Base-by-base conservation (phyloP, 2,888 invertebrate genomes). In the Melolontha melolontha region DNA sequence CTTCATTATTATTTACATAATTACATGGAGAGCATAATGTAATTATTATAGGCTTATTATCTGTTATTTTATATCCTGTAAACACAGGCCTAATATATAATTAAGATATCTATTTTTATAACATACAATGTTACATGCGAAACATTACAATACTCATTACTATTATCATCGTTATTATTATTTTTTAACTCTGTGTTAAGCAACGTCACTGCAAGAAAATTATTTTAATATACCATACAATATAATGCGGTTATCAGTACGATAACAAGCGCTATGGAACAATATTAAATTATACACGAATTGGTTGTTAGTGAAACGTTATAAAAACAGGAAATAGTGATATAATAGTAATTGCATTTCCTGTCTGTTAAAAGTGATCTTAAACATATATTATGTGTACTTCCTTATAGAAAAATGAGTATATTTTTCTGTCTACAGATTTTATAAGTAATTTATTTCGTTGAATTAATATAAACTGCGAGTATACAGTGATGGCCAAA, bases 271-370 rank as follows among this genome's bases (percentile, higher is more conserved):
- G 14, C 16, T 14, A 54, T 14, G 39, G 39, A 54, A 40, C 39
- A 39, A 54, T 54, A 54, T 54, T 54, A 54, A 54, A 54, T 54
- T 54, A 54, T 39, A 54, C n/a, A 34, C 34, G 34, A 39, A 54
- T 54, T 40, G 52, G 10, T 39, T 39, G 39, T 54, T 54, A 39
- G 44, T 14, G 42, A 42, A 59, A 59, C 34, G 34, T 16, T 59
- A 34, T 34, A 34, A 59, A 59, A 59, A 59, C 59, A 59, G 59
- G 59, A 59, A 59, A 47, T 29, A 44, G 47, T 59, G 44, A 47
- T 44, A 47, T 59, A 47, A 47, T 47, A 59, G 22, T 59, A 59
- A 59, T 59, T 59, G 59, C 47, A 14, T 59, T 59, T 59, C 59
- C 59, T 59, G 59, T 59, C 29, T 29, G 34, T 59, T 47, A 17